Conservation (phyloP, 2,797 vertebrate genomes). For the Clarias fuscus region DNA sequence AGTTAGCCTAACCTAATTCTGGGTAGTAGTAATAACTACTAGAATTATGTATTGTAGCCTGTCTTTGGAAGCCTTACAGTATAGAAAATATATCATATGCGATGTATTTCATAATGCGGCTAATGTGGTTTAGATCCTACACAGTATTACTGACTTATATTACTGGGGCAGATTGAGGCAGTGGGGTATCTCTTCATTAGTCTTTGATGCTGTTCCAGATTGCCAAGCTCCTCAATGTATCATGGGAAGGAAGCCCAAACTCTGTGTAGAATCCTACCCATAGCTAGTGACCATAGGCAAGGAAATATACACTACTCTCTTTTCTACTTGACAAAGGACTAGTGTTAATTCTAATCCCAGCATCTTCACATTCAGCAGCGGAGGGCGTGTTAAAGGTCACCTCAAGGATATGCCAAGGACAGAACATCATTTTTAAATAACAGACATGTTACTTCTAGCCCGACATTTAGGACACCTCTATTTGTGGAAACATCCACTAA, state of each 20-base stretch:
- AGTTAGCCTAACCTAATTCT: too few relatives aligned
- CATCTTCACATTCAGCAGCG: not conserved
- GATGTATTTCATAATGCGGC: too few relatives aligned
- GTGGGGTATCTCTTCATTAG: conserved; percentile 27
- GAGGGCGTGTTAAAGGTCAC: not conserved
- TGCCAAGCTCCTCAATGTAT: not conserved
- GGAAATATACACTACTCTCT: not conserved
- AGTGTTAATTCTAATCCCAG: not conserved
- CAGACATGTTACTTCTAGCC: not conserved
- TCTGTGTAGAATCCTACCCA: not conserved
- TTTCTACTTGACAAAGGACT: not conserved
- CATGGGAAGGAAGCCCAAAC: not conserved
- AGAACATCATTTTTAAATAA: not conserved
- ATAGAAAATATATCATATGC: not conserved
- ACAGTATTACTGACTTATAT: not conserved
- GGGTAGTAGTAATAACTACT: not conserved
- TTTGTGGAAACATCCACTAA: not conserved
- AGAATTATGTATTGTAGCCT: not conserved
- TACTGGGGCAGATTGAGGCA: conserved; percentile 7
- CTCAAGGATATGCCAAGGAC: not conserved
- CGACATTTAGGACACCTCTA: not conserved
- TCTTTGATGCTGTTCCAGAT: conserved; percentile 9
- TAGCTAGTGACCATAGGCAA: not conserved
- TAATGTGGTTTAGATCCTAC: not conserved
- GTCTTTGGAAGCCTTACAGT: not conserved